Evolutionary conservation across 2,797 vertebrate species (phyloP).

Genomic region (Ciconia nigra): DNA sequence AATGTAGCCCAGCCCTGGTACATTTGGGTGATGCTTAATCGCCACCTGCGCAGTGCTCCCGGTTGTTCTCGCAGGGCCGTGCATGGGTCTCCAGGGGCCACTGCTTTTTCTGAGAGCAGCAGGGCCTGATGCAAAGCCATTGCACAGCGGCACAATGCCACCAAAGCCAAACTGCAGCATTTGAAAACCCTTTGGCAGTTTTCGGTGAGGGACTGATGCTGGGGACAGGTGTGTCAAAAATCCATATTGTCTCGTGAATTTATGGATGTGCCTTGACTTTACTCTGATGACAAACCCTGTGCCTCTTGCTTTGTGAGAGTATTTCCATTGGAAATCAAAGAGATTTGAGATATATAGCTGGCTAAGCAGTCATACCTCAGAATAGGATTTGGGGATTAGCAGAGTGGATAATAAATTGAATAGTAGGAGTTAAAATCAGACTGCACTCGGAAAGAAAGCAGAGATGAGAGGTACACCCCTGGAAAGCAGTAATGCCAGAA

Average conservation of each 20-base stretch:
- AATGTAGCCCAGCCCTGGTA: not conserved
- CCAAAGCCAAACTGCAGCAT: not conserved
- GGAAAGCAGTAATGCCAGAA: constrained; percentile 35
- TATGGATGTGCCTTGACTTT: not conserved
- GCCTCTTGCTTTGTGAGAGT: constrained; percentile 11
- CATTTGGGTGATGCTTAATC: not conserved
- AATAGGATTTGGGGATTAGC: constrained; percentile 64
- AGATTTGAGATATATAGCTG: constrained; percentile 56
- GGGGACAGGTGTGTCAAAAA: not conserved
- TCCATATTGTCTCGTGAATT: not conserved
- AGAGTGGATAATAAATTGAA: constrained; percentile 58
- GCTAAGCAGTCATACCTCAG: constrained; percentile 64
- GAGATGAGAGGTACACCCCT: constrained; percentile 33
- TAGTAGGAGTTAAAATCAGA: constrained; percentile 63
- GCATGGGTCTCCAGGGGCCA: not conserved
- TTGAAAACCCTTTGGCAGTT: not conserved
- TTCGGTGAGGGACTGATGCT: not conserved
- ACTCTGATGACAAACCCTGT: not conserved
- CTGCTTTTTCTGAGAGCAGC: not conserved
- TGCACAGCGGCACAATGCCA: rapidly evolving
- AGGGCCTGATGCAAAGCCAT: not conserved
- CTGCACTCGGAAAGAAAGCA: not conserved
- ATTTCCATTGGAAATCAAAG: constrained; percentile 56
- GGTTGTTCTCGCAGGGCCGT: not conserved
- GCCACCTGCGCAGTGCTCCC: not conserved